Evolutionary conservation across 2,113 vertebrate species (phyloP), one percentile per base, ranked within the genome.

Genomic region (Strix aluco): DNA sequence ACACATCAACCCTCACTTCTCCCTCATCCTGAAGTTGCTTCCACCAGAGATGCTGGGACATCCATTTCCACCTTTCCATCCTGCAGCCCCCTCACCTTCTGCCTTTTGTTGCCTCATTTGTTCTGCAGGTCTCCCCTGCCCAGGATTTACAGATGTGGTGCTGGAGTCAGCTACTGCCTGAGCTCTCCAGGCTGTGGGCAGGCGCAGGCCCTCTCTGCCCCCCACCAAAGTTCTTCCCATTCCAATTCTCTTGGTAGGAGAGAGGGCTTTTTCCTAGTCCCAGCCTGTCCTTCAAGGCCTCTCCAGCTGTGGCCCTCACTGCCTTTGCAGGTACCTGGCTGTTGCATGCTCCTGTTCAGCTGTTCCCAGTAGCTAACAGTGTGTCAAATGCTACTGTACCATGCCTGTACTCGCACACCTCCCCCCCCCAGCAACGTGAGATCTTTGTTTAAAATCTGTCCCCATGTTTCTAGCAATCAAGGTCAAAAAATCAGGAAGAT

Each of bases 1-100:
- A 34, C 12, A 3, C 0, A 1, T 6, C 74, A 49, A 0, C 47
- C 23, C 15, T 65, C 59, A 1, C 25, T 67, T 65, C 27, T 14
- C 58, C 40, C 23, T 79, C 27, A 13, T 15, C 25, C n/a, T 42
- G 55, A 36, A 9, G 0, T 26, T 74, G 6, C 10, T 73, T 4
- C 44, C 15, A 6, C 17, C 49, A 36, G 51, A 10, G 40, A 5
- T 42, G 25, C 14, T 66, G 19, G 29, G 29, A 23, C 19, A 8
- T 7, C 5, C 5, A 8, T 49, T 73, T 23, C 44, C 20, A 27
- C 17, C 8, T 49, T 29, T 49, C 51, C 44, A 3, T 51, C 27
- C 66, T 40, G 46, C 32, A 46, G 27, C 16, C 55, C 54, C 34
- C 71, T 70, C 40, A 2, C 13, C 14, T 42, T 20, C 10, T 11